Conservation (phyloP, 1,140 invertebrate species). For the Agraylea sexmaculata region DNA sequence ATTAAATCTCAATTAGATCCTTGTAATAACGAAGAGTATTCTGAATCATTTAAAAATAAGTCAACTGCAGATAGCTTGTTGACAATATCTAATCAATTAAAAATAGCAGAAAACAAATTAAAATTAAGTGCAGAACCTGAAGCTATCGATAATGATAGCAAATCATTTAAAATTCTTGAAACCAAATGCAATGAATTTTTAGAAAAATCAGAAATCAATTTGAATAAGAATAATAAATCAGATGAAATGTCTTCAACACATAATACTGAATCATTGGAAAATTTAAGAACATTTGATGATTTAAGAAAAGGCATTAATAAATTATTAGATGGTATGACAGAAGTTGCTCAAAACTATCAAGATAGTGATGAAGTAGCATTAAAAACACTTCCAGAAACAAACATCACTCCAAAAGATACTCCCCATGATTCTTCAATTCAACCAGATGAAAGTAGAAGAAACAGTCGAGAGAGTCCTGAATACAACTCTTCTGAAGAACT, state of each 20-base stretch:
- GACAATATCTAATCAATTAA: conserved; percentile 35
- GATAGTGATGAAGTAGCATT: not conserved
- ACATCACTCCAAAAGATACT: conserved; percentile 34
- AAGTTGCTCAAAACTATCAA: conserved; percentile 38
- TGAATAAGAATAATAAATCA: conserved; percentile 10
- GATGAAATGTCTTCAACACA: not conserved
- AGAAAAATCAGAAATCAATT: too few species aligned
- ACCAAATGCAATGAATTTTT: conserved; percentile 18
- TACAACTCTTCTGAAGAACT: conserved; percentile 50
- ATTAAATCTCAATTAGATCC: too few species aligned
- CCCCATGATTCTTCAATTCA: conserved; percentile 22
- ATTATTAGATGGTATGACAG: conserved; percentile 36
- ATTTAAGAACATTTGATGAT: conserved; percentile 39
- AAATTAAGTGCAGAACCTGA: conserved; percentile 36
- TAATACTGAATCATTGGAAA: conserved; percentile 30
- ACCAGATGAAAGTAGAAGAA: conserved; percentile 13
- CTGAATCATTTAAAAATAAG: conserved; percentile 19
- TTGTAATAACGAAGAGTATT: not conserved
- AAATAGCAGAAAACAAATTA: conserved; percentile 37
- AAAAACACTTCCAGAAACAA: conserved; percentile 19
- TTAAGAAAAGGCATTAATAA: conserved; percentile 39
- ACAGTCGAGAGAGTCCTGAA: conserved; percentile 39
- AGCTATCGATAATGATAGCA: conserved; percentile 28
- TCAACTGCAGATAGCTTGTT: conserved; percentile 39
- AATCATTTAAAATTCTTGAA: conserved; percentile 23